Percentiles rank a stretch among this genome's conserved stretches.
phyloP scores from a whole-genome alignment of 2,888 invertebrate species.

The Frankliniella intonsa region DNA sequence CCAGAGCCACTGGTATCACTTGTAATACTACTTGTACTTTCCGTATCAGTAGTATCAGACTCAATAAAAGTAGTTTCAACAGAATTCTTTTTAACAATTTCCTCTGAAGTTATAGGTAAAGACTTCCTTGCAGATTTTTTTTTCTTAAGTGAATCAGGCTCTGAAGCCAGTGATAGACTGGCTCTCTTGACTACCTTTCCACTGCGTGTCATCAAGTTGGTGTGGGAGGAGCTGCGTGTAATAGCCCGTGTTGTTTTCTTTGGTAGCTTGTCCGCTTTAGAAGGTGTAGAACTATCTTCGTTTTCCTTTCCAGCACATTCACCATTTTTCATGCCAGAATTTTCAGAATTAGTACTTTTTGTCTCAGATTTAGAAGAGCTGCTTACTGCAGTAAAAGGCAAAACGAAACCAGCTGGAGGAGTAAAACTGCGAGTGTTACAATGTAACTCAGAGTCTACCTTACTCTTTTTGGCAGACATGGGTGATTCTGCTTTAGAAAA shows the following conservation, averaged over 20 bases:
- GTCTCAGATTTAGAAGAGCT: background rate
- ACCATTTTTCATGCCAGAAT: background rate
- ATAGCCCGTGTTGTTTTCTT: background rate
- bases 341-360: background rate
- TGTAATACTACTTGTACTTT: constrained; percentile 1
- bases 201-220: background rate
- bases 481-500: background rate
- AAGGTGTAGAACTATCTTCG: background rate
- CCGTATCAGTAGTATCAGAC: background rate
- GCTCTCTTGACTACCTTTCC: background rate
- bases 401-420: background rate
- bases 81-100: background rate
- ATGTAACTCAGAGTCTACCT: background rate
- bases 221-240: background rate
- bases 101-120: background rate
- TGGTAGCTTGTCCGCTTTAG: background rate
- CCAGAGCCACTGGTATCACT: background rate
- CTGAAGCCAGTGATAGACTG: background rate
- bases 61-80: background rate
- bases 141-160: background rate
- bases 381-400: background rate
- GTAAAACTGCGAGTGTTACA: background rate
- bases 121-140: background rate
- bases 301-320: background rate
- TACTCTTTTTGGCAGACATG: background rate